Base-by-base conservation (phyloP, 2,888 invertebrate genomes). In the Proisotoma minuta region DNA sequence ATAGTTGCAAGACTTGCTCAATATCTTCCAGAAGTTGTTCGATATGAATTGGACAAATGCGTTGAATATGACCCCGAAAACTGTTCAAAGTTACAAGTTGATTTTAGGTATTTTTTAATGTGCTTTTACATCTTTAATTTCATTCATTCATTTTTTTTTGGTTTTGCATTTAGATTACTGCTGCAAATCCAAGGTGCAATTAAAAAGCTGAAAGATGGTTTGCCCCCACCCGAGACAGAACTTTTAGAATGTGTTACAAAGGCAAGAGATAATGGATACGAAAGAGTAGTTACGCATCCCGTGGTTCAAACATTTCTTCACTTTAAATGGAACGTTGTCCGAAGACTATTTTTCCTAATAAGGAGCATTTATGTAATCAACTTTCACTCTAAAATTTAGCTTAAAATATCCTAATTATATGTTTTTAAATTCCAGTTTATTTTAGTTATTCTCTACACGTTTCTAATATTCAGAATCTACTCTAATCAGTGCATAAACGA, bases 331-430 rank as follows among this genome's bases (percentile, higher is more conserved):
- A 34, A 57, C 12, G 57, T 50, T 18, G 66, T 66, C 18, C 49
- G 59, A 28, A 60, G 59, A 49, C 26, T 61, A 12, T 66, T 66
- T 28, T 56, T 66, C 10, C 2, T 62, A 26, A 39, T 62, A 10
- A 34, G 66, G 12, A 66, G 63, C 26, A 34, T 66, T 24, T 66
- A 63, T 34, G 66, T 66, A 59, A 59, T n/a, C n/a, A n/a, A n/a
- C n/a, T n/a, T n/a, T n/a, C n/a, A n/a, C n/a, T n/a, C n/a, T n/a
- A 51, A 48, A 26, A 49, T 22, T 29, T 49, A 49, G 22, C 27
- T 23, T 39, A 24, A 2, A 58, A 49, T 2, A n/a, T n/a, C 28
- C 52, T 49, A n/a, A 56, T 61, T 39, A 54, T n/a, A 57, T 57
- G 34, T 61, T 47, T 43, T 58, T 50, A 43, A 20, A 27, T 48